Evolutionary conservation across 1,140 invertebrate genomes (phyloP).

Genomic region (Prorops nasuta): DNA sequence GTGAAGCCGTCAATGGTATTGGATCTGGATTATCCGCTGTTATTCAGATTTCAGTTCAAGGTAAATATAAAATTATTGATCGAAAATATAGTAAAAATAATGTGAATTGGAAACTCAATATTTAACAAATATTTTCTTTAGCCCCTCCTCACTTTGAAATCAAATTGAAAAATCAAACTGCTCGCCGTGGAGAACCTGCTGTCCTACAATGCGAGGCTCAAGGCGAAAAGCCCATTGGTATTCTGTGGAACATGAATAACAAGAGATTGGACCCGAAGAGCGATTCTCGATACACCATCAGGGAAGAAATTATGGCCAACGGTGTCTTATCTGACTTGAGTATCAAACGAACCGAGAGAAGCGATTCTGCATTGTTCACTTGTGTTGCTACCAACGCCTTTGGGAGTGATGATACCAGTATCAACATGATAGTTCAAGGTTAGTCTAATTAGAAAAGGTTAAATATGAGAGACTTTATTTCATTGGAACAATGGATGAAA

Average conservation of each 20-base stretch:
- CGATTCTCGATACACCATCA: constrained; percentile 85
- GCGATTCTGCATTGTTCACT: constrained; percentile 90
- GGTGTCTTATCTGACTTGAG: constrained; percentile 86
- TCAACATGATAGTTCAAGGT: constrained; percentile 95
- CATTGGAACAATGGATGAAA: constrained; percentile 1
- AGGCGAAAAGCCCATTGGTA: constrained; percentile 94
- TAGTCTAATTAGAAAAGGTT: too few relatives aligned
- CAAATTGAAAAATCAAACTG: constrained; percentile 86
- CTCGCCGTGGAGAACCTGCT: constrained; percentile 84
- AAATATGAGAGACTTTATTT: too few relatives aligned
- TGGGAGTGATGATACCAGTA: constrained; percentile 92
- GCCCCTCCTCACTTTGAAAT: constrained; percentile 93
- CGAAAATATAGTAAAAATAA: neutral
- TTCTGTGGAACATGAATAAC: constrained; percentile 94
- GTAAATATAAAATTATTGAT: constrained; percentile 56
- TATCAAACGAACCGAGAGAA: constrained; percentile 83
- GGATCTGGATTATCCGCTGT: constrained; percentile 91
- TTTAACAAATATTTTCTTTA: constrained; percentile 37
- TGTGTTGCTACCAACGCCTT: constrained; percentile 94
- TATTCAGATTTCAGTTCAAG: constrained; percentile 89
- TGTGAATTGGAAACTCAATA: constrained; percentile 1
- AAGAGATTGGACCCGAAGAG: constrained; percentile 85
- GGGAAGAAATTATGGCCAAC: constrained; percentile 83
- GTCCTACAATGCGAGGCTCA: constrained; percentile 94
- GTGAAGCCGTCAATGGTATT: constrained; percentile 94